These are phyloP conservation scores for Rhagonycha lutea DNA, from an alignment of 2,888 invertebrate species.

Conservation along the genomic window DNA sequence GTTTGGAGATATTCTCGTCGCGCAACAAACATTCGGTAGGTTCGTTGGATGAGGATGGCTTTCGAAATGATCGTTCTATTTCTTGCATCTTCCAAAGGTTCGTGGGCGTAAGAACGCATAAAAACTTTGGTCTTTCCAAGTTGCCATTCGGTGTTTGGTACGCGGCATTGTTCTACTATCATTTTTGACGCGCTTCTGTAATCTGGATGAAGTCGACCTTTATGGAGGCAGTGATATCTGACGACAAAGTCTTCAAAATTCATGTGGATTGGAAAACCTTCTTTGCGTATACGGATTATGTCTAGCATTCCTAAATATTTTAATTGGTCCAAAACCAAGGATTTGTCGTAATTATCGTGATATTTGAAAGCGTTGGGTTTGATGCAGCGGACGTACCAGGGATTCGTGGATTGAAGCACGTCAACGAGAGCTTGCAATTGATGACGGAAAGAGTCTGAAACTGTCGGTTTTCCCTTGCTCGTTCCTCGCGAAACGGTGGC, in stretches of 20 bases:
- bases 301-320: constrained; percentile 92
- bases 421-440: constrained; percentile 88
- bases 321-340: constrained; percentile 83
- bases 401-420: constrained; percentile 85
- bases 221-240: constrained; percentile 75
- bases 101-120: constrained; percentile 78
- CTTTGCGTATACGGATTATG: constrained; percentile 87
- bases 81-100: constrained; percentile 81
- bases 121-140: constrained; percentile 87
- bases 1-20: constrained; percentile 70
- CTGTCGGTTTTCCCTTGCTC: constrained; percentile 86
- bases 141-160: constrained; percentile 83
- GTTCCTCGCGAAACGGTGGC: constrained; percentile 78
- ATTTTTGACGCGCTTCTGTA: constrained; percentile 54
- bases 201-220: constrained; percentile 56
- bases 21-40: constrained; percentile 68
- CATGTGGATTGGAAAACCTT: constrained; percentile 88
- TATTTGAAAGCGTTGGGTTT: constrained; percentile 87
- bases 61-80: constrained; percentile 70
- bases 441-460: constrained; percentile 86
- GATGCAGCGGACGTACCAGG: constrained; percentile 92
- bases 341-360: constrained; percentile 77
- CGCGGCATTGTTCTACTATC: constrained; percentile 66
- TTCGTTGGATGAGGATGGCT: constrained; percentile 76
- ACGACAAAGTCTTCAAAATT: constrained; percentile 74